Evolutionary conservation across 2,113 vertebrate species (phyloP).

Genomic region (Nicator chloris): DNA sequence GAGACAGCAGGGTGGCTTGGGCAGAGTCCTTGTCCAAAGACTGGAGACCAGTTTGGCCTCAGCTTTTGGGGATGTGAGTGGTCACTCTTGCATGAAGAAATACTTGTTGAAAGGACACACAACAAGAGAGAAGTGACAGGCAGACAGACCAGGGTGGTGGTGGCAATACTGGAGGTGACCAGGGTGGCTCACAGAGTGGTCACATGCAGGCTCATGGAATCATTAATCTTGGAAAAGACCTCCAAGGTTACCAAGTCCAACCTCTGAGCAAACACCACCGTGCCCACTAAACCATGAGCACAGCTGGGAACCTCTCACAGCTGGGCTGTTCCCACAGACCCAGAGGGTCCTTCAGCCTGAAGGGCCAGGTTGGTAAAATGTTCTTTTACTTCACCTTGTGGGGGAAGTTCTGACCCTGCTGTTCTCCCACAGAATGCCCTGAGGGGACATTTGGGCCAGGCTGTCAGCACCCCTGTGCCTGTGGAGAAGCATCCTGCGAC

Average conservation of each 20-base stretch:
- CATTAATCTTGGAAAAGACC: not conserved
- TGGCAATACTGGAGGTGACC: not conserved
- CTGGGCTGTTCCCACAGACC: not conserved
- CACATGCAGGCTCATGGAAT: not conserved
- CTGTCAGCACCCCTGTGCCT: constrained; percentile 80
- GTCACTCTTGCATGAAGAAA: not conserved
- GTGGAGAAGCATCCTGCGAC: constrained; percentile 79
- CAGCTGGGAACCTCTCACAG: accelerated
- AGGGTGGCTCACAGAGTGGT: accelerated
- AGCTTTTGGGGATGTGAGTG: not conserved
- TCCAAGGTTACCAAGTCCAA: not conserved
- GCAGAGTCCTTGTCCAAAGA: accelerated
- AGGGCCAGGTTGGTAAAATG: accelerated
- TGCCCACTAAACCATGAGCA: accelerated
- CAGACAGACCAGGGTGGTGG: accelerated
- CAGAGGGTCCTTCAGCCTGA: not conserved
- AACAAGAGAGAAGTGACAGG: not conserved
- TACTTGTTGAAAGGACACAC: not conserved
- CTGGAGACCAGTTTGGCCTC: not conserved
- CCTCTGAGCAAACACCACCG: not conserved
- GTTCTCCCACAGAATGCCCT: constrained; percentile 73
- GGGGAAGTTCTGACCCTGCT: not conserved
- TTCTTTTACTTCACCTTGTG: accelerated
- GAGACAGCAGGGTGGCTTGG: too few relatives aligned
- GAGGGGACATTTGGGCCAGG: constrained; percentile 78